Evolutionary conservation across 1,140 invertebrate species (phyloP).

Genomic region (Acromyrmex echinatior): DNA sequence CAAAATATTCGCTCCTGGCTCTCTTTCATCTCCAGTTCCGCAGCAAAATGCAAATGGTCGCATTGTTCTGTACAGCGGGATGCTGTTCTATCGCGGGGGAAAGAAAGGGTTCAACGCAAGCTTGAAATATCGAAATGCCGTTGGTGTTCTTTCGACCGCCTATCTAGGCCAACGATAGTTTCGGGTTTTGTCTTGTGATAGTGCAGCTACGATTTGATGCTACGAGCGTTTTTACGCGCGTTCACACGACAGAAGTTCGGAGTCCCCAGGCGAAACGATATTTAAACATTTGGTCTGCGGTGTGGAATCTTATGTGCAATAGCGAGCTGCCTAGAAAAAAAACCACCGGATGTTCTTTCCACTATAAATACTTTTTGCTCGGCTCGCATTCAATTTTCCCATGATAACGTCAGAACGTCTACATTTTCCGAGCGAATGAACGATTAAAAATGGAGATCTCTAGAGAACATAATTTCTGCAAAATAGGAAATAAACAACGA

Average conservation of each 20-base stretch:
- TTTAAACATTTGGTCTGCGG: constrained; percentile 40
- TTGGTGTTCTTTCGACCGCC: constrained; percentile 41
- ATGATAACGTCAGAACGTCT: background rate
- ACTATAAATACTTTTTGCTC: background rate
- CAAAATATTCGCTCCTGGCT: constrained; percentile 64
- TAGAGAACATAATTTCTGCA: background rate
- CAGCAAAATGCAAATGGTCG: constrained; percentile 70
- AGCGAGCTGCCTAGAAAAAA: background rate
- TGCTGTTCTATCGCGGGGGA: background rate
- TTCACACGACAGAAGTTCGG: constrained; percentile 17
- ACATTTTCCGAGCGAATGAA: background rate
- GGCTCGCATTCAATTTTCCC: constrained; percentile 2
- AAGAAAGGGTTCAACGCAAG: constrained; percentile 14
- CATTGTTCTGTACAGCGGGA: constrained; percentile 54
- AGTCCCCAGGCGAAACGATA: background rate
- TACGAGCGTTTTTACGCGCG: constrained; percentile 37
- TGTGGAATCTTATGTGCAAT: constrained; percentile 25
- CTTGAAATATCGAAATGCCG: constrained; percentile 63
- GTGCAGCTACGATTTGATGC: constrained; percentile 46
- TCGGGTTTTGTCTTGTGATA: constrained; percentile 50
- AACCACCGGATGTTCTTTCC: background rate
- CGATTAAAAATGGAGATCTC: background rate
- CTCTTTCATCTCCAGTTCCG: constrained; percentile 69
- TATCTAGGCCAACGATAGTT: constrained; percentile 56
- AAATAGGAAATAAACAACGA: background rate